Conservation (phyloP, 2,113 vertebrate genomes). For the Lota lota region DNA sequence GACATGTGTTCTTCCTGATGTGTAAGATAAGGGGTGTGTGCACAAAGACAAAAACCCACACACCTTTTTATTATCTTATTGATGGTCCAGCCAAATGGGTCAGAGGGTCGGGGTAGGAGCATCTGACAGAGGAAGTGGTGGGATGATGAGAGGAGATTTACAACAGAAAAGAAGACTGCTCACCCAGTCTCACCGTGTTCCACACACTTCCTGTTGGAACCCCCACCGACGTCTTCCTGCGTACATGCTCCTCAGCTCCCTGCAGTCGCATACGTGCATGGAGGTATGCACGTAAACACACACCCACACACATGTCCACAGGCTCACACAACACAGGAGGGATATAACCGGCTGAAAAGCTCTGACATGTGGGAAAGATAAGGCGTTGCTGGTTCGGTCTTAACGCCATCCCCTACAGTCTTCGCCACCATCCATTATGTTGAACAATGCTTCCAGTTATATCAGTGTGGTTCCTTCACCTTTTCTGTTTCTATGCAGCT, state of each 20-base stretch:
- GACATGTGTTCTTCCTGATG: neutral
- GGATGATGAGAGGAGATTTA: neutral
- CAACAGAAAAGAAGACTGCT: neutral
- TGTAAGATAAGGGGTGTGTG: neutral
- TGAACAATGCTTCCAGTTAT: neutral
- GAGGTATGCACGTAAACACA: neutral
- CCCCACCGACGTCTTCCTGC: neutral
- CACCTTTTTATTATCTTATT: neutral
- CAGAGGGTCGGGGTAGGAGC: neutral
- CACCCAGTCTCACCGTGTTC: neutral
- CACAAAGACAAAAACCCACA: conserved; percentile 19
- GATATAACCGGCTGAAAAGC: conserved; percentile 29
- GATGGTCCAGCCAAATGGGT: neutral
- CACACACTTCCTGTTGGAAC: neutral
- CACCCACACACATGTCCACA: neutral
- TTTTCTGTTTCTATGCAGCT: too few species aligned
- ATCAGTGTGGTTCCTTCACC: too few species aligned
- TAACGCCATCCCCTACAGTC: neutral
- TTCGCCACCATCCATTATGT: neutral
- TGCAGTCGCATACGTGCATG: conserved; percentile 31
- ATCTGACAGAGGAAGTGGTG: neutral
- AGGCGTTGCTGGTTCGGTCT: conserved; percentile 35
- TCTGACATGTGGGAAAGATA: conserved; percentile 5
- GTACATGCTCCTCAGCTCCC: conserved; percentile 55
- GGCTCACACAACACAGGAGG: neutral